Conservation (phyloP, 2,113 vertebrate genomes). For the Aplodontia rufa region DNA sequence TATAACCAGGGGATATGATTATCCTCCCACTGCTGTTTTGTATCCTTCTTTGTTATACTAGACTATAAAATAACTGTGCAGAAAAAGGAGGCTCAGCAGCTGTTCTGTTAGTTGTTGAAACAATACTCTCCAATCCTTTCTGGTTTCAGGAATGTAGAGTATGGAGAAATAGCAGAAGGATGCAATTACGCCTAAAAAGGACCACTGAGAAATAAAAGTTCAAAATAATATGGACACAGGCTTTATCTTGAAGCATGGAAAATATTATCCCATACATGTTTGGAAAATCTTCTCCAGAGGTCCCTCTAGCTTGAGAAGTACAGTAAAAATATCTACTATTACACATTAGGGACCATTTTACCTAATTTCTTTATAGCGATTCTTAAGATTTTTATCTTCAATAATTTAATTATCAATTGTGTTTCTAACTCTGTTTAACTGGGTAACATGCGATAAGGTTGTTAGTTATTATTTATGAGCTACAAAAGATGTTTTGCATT, state of each 20-base stretch:
- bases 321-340: not conserved
- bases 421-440: not conserved
- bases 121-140: not conserved
- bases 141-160: not conserved
- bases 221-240: not conserved
- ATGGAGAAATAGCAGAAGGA: not conserved
- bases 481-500: not conserved
- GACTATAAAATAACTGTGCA: not conserved
- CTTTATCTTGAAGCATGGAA: not conserved
- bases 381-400: not conserved
- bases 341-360: not conserved
- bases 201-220: not conserved
- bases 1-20: not conserved
- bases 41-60: constrained; percentile 32
- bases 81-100: not conserved
- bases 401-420: not conserved
- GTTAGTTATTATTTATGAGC: not conserved
- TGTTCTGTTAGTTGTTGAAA: not conserved
- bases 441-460: not conserved
- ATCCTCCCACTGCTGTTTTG: not conserved
- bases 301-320: not conserved
- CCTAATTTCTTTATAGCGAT: not conserved
- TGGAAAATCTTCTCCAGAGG: not conserved
- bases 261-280: not conserved
- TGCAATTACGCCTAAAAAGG: not conserved